A percentile compares a stretch with the other conserved stretches of the same genome.
These are phyloP conservation scores for Propithecus perrieri DNA, from an alignment of 2,797 vertebrate species.

Conservation along the genomic window DNA sequence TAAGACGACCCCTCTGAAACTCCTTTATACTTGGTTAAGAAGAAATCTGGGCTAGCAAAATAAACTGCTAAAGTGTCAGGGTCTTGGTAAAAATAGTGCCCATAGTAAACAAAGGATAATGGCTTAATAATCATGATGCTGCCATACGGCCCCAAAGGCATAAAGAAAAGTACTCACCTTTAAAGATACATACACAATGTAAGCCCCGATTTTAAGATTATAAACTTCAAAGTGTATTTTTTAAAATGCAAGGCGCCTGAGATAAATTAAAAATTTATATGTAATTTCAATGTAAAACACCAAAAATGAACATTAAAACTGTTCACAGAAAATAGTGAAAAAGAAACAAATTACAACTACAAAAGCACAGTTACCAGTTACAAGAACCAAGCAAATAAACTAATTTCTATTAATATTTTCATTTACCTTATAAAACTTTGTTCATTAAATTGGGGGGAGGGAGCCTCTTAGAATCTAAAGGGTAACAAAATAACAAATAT, in stretches of 20 bases:
- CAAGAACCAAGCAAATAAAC: conserved; percentile 18
- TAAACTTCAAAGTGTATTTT: conserved; percentile 26
- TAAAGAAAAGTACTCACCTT: conserved; percentile 38
- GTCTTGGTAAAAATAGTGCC: background rate
- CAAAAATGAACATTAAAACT: conserved; percentile 48
- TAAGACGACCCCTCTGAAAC: background rate
- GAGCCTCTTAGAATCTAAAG: conserved; percentile 57
- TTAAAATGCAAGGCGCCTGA: background rate
- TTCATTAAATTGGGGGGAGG: conserved; percentile 23
- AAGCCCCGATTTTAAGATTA: conserved; percentile 43
- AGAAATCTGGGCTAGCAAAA: background rate
- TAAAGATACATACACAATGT: background rate
- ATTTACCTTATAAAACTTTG: conserved; percentile 50
- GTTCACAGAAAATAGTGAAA: conserved; percentile 40
- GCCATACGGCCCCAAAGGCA: background rate
- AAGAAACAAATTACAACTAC: conserved; percentile 8
- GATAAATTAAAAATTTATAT: conserved; percentile 36
- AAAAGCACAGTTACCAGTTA: conserved; percentile 27
- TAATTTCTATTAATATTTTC: background rate
- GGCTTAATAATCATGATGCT: background rate
- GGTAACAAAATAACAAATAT: conserved; percentile 69
- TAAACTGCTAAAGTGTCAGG: background rate
- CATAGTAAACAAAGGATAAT: background rate
- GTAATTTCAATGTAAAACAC: conserved; percentile 50
- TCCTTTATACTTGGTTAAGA: background rate